Evolutionary conservation across 2,888 invertebrate species (phyloP), one percentile per base, ranked within the genome.

Genomic region (Andrena hattorfiana): DNA sequence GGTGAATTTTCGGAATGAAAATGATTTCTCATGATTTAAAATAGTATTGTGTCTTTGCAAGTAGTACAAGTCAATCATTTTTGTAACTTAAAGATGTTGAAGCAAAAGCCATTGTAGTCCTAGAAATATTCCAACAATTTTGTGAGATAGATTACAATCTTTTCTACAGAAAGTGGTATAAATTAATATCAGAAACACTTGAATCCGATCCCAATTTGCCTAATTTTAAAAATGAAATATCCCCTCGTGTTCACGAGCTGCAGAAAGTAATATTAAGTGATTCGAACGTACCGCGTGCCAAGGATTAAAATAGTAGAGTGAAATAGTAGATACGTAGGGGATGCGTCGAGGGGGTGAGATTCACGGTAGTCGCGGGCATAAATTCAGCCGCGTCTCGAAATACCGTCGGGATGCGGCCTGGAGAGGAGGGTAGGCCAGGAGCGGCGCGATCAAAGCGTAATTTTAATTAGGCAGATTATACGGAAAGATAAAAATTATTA

Each of bases 391-490:
- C 72, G 66, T 73, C 72, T 54, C 64, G 79, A 81, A 80, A 82
- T 80, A 64, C 77, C 79, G 68, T 72, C 54, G 81, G 72, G 75
- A 81, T 77, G 71, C 67, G 35, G 79, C 77, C 70, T 72, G 75
- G 85, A 88, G 85, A 87, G 81, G 77, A 89, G 86, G 87, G 87
- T 89, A 79, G 42, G 87, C 88, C 79, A 85, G 88, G 88, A 86
- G 86, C 87, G 89, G 89, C 90, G 90, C 91, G 94, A 94, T 93
- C 93, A 93, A 93, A 94, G 94, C 92, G 90, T 93, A 92, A 93
- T 93, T 94, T 93, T 93, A 94, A 94, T 94, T 94, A 94, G 93
- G 89, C 92, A 92, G 93, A 94, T 94, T 93, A 94, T 93, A 93
- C 91, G 90, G 90, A 92, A 92, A 93, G 94, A 94, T 94, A 94